Percentiles rank a stretch among this genome's conserved stretches.
These are phyloP conservation scores for Synergus itoensis DNA, from an alignment of 2,888 invertebrate genomes.

Conservation along the genomic window DNA sequence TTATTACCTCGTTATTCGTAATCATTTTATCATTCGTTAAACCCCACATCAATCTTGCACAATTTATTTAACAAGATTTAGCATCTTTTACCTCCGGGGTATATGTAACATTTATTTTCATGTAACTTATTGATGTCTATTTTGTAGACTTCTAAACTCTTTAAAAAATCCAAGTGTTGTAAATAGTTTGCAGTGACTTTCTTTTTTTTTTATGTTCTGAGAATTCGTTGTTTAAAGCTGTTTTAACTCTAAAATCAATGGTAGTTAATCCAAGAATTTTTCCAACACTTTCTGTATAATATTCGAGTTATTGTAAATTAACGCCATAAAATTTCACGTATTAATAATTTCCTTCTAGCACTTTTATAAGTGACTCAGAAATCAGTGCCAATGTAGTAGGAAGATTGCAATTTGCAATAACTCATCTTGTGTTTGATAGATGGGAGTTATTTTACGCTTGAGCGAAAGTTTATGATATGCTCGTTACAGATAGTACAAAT, in stretches of 20 bases:
- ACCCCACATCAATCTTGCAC: slow-evolving; percentile 18
- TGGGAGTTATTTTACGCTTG: slow-evolving; percentile 7
- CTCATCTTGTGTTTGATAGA: slow-evolving; percentile 11
- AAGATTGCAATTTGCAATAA: slow-evolving; percentile 32
- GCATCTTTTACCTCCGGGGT: slow-evolving; percentile 9
- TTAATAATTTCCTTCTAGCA: neutral
- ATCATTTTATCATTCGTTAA: slow-evolving; percentile 28
- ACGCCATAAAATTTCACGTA: neutral
- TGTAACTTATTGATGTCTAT: neutral
- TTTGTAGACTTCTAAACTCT: neutral
- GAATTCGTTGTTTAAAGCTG: no score
- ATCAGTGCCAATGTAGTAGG: neutral
- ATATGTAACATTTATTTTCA: slow-evolving; percentile 27
- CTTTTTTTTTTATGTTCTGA: no score
- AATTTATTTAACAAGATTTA: slow-evolving; percentile 14
- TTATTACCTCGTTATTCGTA: slow-evolving; percentile 29
- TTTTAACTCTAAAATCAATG: no score
- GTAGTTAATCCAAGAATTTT: neutral
- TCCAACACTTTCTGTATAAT: neutral
- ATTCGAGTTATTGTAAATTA: neutral
- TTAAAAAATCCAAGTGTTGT: no score
- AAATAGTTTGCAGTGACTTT: no score
- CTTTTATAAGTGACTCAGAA: slow-evolving; percentile 2
- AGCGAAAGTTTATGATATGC: slow-evolving; percentile 24
- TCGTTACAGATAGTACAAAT: slow-evolving; percentile 3